Percentiles rank a stretch among this genome's conserved stretches.
phyloP scores from a whole-genome alignment of 2,113 vertebrate genomes.

The Puma concolor region DNA sequence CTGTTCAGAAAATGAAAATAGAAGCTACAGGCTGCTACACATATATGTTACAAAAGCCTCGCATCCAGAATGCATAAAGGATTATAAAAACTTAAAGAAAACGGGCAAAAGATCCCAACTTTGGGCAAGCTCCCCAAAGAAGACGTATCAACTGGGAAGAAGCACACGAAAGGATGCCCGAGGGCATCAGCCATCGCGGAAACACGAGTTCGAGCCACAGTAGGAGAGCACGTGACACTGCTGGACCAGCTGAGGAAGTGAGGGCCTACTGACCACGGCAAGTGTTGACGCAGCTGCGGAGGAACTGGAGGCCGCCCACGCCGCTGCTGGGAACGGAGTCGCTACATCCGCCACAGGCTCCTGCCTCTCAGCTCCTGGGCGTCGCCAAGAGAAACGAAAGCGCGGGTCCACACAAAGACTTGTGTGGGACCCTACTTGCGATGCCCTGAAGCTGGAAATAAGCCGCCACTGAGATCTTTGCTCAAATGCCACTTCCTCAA shows the following conservation, averaged over 20 bases:
- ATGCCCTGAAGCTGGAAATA: neutral
- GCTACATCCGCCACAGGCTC: no score
- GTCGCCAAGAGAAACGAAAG: no score
- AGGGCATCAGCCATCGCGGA: neutral
- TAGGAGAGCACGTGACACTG: no score
- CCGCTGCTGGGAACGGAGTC: neutral
- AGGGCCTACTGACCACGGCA: no score
- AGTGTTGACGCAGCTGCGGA: neutral
- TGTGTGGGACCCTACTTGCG: no score
- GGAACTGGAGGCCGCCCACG: neutral
- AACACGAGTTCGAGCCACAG: neutral
- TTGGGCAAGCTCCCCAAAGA: no score
- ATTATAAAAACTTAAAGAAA: neutral
- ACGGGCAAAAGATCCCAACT: neutral
- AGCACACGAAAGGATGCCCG: neutral
- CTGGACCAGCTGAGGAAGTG: no score
- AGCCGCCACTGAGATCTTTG: neutral
- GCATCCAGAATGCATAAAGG: neutral
- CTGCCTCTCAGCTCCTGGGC: neutral
- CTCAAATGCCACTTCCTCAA: neutral
- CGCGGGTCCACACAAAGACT: no score
- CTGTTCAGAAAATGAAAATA: neutral
- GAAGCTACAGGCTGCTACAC: neutral
- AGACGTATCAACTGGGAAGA: neutral
- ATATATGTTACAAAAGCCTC: neutral